A percentile compares a stretch with the other conserved stretches of the same genome.
These are phyloP conservation scores for Tromatobia lineatoria DNA, from an alignment of 2,888 invertebrate genomes.

Conservation along the genomic window DNA sequence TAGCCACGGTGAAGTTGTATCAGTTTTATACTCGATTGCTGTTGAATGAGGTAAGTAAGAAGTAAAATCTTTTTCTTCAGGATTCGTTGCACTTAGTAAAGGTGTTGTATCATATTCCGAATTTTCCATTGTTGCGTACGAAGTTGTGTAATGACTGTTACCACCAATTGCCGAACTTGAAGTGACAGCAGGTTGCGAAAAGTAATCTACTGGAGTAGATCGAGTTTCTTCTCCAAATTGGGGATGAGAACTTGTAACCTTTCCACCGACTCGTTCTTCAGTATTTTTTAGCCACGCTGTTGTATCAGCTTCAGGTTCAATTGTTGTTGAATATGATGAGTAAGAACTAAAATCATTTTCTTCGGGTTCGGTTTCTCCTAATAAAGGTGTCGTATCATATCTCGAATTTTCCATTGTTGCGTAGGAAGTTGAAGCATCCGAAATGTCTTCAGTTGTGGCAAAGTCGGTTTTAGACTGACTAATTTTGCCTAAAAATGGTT, in stretches of 20 bases:
- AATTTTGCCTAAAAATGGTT: too few species aligned
- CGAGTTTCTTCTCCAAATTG: not conserved
- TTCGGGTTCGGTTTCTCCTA: not conserved
- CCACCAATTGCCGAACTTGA: not conserved
- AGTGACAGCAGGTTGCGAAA: not conserved
- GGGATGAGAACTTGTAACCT: not conserved
- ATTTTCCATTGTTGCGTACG: not conserved
- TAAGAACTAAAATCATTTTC: not conserved
- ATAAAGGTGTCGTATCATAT: constrained; percentile 9
- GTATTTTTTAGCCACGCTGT: not conserved
- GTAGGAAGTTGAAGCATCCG: too few species aligned
- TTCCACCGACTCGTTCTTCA: not conserved
- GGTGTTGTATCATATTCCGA: not conserved
- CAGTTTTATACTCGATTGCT: not conserved
- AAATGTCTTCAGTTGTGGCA: too few species aligned
- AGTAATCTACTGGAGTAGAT: not conserved
- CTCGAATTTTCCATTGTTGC: not conserved
- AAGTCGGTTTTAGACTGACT: too few species aligned
- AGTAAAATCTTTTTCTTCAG: constrained; percentile 6
- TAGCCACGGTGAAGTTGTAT: not conserved
- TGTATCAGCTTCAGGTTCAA: not conserved
- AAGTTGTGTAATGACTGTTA: not conserved
- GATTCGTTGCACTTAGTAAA: not conserved
- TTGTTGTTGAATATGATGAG: not conserved
- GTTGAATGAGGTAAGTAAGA: not conserved